Conservation (phyloP, 2,113 vertebrate species). For the Muntiacus muntjak region DNA sequence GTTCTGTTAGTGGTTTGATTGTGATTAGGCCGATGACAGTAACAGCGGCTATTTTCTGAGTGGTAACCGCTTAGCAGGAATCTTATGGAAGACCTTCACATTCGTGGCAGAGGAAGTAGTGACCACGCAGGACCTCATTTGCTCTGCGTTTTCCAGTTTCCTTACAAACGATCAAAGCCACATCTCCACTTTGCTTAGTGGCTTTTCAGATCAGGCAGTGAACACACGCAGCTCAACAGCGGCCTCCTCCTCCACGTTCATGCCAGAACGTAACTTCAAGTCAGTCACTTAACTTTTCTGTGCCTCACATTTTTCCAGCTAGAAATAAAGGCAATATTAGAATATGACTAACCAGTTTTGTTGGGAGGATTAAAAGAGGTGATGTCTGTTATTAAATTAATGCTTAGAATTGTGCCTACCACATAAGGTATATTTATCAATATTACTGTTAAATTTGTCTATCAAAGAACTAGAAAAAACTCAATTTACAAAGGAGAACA, state of each 20-base stretch:
- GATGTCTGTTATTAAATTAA: not conserved
- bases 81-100: not conserved
- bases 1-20: not conserved
- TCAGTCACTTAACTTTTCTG: too few species aligned
- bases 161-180: not conserved
- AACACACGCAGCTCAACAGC: fast-evolving
- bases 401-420: not conserved
- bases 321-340: not conserved
- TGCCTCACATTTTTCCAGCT: not conserved
- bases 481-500: not conserved
- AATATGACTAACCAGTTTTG: not conserved
- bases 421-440: not conserved
- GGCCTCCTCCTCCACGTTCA: not conserved
- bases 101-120: not conserved
- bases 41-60: not conserved
- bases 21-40: not conserved
- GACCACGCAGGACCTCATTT: not conserved
- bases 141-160: not conserved
- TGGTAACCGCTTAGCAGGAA: not conserved
- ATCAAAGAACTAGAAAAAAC: not conserved
- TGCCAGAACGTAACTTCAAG: not conserved
- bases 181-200: not conserved
- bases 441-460: not conserved
- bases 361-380: not conserved
- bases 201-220: not conserved